Conservation (phyloP, 1,140 invertebrate species). For the Stratiolaelaps scimitus region DNA sequence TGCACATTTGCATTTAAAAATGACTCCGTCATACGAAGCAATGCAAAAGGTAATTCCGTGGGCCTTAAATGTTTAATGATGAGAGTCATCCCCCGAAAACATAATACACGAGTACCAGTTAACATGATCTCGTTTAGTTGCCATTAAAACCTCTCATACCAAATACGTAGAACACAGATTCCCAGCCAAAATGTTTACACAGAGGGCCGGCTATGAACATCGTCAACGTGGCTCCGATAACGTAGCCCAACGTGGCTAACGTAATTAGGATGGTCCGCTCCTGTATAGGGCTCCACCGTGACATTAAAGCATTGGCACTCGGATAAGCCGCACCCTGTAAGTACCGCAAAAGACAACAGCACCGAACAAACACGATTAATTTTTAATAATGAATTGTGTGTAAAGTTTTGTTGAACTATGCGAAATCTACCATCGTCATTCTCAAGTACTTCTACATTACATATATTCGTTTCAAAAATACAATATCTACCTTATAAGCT, state of each 20-base stretch:
- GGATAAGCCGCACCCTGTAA: constrained; percentile 4
- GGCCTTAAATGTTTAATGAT: neutral
- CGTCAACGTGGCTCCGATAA: neutral
- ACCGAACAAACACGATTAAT: no score
- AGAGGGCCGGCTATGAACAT: neutral
- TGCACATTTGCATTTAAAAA: neutral
- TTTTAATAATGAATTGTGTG: no score
- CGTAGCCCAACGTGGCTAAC: neutral
- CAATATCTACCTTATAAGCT: no score
- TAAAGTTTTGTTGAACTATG: no score
- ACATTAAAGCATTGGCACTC: constrained; percentile 3
- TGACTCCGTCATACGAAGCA: neutral
- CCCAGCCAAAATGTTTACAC: constrained; percentile 12
- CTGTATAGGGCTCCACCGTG: constrained; percentile 16
- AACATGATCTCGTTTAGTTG: no score
- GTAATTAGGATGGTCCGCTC: constrained; percentile 17
- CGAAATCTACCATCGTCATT: no score
- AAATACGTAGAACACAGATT: neutral
- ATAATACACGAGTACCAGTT: no score
- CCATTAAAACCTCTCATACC: neutral
- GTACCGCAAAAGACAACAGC: neutral
- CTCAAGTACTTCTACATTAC: no score
- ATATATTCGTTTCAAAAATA: no score
- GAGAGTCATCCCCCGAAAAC: no score
- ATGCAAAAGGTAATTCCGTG: neutral